Percentiles rank a stretch among this genome's conserved stretches.
Evolutionary conservation across 2,797 vertebrate genomes (phyloP).

Genomic region (Psittacula derbiana): DNA sequence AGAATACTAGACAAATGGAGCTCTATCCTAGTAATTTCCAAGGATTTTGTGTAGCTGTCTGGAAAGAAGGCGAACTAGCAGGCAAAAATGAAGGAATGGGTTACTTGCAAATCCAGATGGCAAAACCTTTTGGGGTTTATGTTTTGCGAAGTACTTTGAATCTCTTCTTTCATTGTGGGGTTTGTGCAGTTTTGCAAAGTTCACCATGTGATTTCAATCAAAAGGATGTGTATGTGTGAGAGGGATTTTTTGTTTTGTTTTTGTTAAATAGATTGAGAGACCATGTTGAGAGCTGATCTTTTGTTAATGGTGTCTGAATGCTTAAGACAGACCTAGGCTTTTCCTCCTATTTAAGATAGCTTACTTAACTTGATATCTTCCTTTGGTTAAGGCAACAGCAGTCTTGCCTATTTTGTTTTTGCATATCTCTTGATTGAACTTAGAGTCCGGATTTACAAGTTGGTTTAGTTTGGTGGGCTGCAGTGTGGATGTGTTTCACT

Average conservation of each 20-base stretch:
- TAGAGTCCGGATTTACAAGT: neutral
- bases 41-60: neutral
- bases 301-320: neutral
- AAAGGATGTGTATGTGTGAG: neutral
- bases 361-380: neutral
- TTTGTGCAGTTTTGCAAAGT: neutral
- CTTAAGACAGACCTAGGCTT: neutral
- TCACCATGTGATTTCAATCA: slow-evolving; percentile 45
- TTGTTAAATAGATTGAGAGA: neutral
- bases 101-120: slow-evolving; percentile 36
- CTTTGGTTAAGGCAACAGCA: neutral
- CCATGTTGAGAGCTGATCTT: neutral
- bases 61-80: slow-evolving; percentile 3
- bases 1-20: neutral
- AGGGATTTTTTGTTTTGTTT: neutral
- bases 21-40: slow-evolving; percentile 29
- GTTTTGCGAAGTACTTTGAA: neutral
- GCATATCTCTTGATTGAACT: neutral
- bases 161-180: slow-evolving; percentile 5
- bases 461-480: neutral
- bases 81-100: neutral
- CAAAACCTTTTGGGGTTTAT: slow-evolving; percentile 17
- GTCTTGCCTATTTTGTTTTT: neutral
- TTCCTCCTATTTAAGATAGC: neutral
- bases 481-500: neutral